phyloP scores from a whole-genome alignment of 2,113 vertebrate species.

The Neotragus moschatus region DNA sequence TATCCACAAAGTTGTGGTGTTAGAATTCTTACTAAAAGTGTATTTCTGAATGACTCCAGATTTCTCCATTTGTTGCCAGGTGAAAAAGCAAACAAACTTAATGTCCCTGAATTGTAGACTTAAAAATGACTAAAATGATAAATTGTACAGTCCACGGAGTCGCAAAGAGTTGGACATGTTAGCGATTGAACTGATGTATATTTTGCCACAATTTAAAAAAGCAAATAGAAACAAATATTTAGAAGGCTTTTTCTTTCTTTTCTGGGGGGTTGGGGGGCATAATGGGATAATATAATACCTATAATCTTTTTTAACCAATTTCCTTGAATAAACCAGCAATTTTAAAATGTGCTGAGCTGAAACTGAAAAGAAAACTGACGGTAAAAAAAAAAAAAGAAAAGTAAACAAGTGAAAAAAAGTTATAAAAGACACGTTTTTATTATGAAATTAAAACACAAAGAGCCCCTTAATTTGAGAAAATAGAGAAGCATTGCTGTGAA shows the following conservation, averaged over 20 bases:
- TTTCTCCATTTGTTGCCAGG: neutral
- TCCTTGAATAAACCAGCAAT: neutral
- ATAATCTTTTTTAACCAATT: neutral
- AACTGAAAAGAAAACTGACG: constrained; percentile 16
- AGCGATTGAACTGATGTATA: neutral
- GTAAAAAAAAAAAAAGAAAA: neutral
- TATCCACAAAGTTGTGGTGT: neutral
- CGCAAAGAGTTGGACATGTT: neutral
- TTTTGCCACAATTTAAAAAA: neutral
- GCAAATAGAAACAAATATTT: neutral
- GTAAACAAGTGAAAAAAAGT: neutral
- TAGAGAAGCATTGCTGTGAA: constrained; percentile 8
- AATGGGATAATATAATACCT: neutral
- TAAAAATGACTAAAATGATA: constrained; percentile 12
- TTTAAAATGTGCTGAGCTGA: constrained; percentile 24
- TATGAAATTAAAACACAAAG: constrained; percentile 35
- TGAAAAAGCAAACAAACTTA: neutral
- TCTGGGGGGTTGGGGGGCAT: neutral
- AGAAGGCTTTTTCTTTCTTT: neutral
- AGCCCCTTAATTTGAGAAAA: constrained; percentile 21
- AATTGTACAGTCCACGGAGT: neutral
- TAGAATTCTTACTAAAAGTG: neutral
- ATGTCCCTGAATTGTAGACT: neutral
- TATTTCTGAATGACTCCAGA: neutral
- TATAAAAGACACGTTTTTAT: constrained; percentile 13